These are phyloP conservation scores for Sylvicapra grimmia DNA, from an alignment of 2,113 vertebrate genomes.

Conservation along the genomic window DNA sequence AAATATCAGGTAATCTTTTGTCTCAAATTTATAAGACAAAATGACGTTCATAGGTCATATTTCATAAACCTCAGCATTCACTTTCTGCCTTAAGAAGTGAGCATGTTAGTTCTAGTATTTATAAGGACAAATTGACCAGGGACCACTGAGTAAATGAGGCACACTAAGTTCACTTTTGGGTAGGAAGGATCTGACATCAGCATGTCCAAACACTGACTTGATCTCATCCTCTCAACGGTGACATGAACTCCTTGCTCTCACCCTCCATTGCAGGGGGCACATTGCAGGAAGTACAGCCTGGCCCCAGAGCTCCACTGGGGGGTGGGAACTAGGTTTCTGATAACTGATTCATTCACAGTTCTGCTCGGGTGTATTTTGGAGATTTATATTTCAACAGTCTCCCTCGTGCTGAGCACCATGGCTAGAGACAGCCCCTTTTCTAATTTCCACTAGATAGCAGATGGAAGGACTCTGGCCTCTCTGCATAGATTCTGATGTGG, in stretches of 20 bases:
- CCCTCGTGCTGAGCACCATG: background rate
- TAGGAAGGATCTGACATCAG: background rate
- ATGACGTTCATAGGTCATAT: background rate
- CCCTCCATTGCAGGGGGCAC: rapidly evolving
- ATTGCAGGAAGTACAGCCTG: background rate
- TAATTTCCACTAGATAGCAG: background rate
- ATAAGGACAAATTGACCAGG: background rate
- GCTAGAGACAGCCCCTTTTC: too few species aligned
- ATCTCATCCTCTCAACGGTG: background rate
- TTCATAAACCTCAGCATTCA: background rate
- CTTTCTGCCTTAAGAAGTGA: background rate
- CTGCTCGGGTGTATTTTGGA: background rate
- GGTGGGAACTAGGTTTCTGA: background rate
- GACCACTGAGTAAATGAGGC: background rate
- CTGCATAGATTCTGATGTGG: background rate
- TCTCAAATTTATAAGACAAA: background rate
- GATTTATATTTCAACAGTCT: background rate
- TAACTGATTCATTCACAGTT: constrained; percentile 24
- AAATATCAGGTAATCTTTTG: background rate
- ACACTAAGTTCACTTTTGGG: background rate
- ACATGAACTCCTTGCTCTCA: background rate
- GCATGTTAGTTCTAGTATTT: background rate
- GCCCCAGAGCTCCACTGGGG: background rate
- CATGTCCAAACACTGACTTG: background rate
- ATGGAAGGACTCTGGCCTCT: background rate